Percentiles rank a stretch among this genome's conserved stretches.
Conservation (phyloP, 2,888 invertebrate species). For the Conus canariensis region DNA sequence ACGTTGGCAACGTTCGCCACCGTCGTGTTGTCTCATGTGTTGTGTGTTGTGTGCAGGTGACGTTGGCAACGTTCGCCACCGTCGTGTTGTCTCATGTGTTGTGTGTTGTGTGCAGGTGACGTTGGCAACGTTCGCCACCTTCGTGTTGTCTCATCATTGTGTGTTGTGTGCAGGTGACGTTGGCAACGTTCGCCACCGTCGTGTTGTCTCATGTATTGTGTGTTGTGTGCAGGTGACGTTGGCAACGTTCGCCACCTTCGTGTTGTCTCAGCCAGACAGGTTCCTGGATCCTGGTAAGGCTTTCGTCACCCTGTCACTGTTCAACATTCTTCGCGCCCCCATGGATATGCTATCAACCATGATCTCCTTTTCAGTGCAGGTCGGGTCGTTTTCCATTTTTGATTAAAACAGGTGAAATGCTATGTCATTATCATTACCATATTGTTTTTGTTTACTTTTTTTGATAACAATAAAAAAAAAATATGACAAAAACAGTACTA, state of each 20-base stretch:
- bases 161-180: too few species aligned
- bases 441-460: background rate
- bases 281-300: conserved; percentile 92
- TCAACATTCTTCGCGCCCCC: conserved; percentile 84
- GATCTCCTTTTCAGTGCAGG: conserved; percentile 43
- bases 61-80: conserved; percentile 78
- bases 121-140: too few species aligned
- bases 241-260: conserved; percentile 80
- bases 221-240: conserved; percentile 81
- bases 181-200: too few species aligned
- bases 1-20: too few species aligned
- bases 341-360: conserved; percentile 95
- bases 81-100: conserved; percentile 88
- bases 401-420: background rate
- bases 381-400: background rate
- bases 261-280: conserved; percentile 89
- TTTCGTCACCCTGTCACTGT: conserved; percentile 82
- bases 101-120: too few species aligned
- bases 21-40: too few species aligned
- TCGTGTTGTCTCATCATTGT: too few species aligned
- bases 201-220: conserved; percentile 79
- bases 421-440: background rate
- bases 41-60: conserved; percentile 83
- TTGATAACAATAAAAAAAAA: background rate
- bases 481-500: too few species aligned